Base-by-base conservation (phyloP, 2,113 vertebrate genomes). In the Danio rerio region DNA sequence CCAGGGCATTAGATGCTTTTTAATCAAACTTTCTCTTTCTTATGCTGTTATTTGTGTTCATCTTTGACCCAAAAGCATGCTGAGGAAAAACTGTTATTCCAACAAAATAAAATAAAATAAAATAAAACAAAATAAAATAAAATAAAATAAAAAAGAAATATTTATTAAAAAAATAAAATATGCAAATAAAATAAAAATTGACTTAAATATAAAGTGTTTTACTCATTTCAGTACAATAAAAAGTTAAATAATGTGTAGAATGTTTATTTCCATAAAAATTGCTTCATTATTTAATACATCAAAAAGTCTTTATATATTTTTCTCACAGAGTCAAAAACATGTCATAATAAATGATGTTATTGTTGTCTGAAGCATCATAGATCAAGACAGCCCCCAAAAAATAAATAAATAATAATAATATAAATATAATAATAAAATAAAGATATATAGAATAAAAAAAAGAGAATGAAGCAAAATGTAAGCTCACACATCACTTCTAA, bases 1-100 rank as follows among this genome's bases (percentile, higher is more conserved):
- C 10, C 11, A 47, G 73, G 53, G 52, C 73, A 11, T 75, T 61
- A 58, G 40, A 75, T 20, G 68, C 68, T 70, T 68, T 68, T 68
- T 45, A 68, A 31, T 68, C 42, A 68, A 21, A 49, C 45, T 50
- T n/a, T 70, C 40, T 75, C 40, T 59, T 15, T 75, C 72, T 18
- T 31, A 18, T 59, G 53, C 72, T 12, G 72, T 58, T 45, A n/a
- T 40, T 75, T 56, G 40, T 43, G 53, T 70, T 18, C 11, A 21
- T 70, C 68, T 50, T 45, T 70, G 68, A 75, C 21, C 31, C 40
- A 59, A 75, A 58, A 75, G 53, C 55, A 59, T 59, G 40, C 40
- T 45, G 40, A 43, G 18, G 11, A 70, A 20, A 74, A 55, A 73
- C 49, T 21, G 20, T 18, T 45, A 68, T 68, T 68, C 16, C 31